These are phyloP conservation scores for Gila orcuttii DNA, from an alignment of 2,113 vertebrate genomes.

Conservation along the genomic window DNA sequence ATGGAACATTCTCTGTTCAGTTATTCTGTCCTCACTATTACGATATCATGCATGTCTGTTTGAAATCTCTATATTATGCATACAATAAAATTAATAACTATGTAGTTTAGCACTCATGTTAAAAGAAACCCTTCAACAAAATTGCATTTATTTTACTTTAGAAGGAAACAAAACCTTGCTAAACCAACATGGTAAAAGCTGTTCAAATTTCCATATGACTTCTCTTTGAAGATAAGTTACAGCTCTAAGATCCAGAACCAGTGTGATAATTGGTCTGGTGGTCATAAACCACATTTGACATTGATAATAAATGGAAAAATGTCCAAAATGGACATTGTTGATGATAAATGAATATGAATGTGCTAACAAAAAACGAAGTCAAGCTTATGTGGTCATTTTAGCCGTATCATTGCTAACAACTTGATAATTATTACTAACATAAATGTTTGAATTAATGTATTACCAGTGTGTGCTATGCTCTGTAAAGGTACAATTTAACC, in stretches of 20 bases:
- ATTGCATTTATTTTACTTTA: too few relatives aligned
- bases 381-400: neutral
- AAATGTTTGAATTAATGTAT: neutral
- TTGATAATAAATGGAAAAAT: too few relatives aligned
- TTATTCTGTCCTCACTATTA: neutral
- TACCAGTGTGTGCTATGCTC: neutral
- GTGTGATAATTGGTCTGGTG: neutral
- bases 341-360: too few relatives aligned
- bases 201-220: neutral
- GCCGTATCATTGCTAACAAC: neutral
- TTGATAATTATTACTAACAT: neutral
- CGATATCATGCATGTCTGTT: neutral
- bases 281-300: too few relatives aligned
- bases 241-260: neutral
- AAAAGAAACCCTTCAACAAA: too few relatives aligned
- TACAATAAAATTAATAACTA: neutral
- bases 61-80: neutral
- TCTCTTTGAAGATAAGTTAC: neutral
- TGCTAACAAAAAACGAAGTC: too few relatives aligned
- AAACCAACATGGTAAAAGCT: neutral
- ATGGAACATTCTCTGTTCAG: constrained; percentile 10
- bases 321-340: too few relatives aligned
- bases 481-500: neutral
- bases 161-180: neutral
- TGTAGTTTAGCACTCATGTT: too few relatives aligned